A percentile compares a stretch with the other conserved stretches of the same genome.
Conservation (phyloP, 2,113 vertebrate species). For the Aegypius monachus region DNA sequence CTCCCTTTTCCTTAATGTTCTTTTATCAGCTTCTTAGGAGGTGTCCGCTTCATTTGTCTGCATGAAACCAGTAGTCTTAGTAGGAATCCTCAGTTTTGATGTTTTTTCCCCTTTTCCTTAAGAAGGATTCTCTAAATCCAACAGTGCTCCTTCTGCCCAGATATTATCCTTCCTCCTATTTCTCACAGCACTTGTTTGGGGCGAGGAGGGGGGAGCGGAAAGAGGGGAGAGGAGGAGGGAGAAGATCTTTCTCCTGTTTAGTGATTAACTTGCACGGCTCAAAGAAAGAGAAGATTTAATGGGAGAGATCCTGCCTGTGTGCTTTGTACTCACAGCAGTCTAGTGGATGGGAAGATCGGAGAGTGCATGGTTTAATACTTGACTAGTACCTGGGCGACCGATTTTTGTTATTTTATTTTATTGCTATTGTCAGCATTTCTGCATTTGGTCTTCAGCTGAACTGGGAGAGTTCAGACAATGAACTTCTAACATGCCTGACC, state of each 20-base stretch:
- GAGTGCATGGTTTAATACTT: not conserved
- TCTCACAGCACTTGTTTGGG: slow-evolving; percentile 19
- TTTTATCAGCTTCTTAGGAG: slow-evolving; percentile 67
- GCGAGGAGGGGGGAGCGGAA: not conserved
- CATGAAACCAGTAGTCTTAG: slow-evolving; percentile 14
- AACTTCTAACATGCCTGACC: slow-evolving; percentile 25
- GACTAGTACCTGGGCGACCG: not conserved
- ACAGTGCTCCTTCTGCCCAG: not conserved
- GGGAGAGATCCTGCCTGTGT: slow-evolving; percentile 43
- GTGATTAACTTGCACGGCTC: slow-evolving; percentile 59
- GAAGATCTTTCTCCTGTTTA: slow-evolving; percentile 43
- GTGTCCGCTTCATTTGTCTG: slow-evolving; percentile 57
- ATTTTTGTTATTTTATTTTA: slow-evolving; percentile 11
- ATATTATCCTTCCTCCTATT: slow-evolving; percentile 9
- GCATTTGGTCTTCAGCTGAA: slow-evolving; percentile 30
- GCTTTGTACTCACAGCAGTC: not conserved
- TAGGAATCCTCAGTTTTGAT: slow-evolving; percentile 4
- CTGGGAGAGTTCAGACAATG: slow-evolving; percentile 19
- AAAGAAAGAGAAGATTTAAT: slow-evolving; percentile 71
- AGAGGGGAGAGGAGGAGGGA: slow-evolving; percentile 23
- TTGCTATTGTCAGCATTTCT: not conserved
- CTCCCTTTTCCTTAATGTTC: slow-evolving; percentile 62
- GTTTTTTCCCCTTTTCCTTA: not conserved
- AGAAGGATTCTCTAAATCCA: slow-evolving; percentile 26
- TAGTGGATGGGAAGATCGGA: not conserved